Conservation (phyloP, 1,140 invertebrate species). For the Neocloeon triangulifer region DNA sequence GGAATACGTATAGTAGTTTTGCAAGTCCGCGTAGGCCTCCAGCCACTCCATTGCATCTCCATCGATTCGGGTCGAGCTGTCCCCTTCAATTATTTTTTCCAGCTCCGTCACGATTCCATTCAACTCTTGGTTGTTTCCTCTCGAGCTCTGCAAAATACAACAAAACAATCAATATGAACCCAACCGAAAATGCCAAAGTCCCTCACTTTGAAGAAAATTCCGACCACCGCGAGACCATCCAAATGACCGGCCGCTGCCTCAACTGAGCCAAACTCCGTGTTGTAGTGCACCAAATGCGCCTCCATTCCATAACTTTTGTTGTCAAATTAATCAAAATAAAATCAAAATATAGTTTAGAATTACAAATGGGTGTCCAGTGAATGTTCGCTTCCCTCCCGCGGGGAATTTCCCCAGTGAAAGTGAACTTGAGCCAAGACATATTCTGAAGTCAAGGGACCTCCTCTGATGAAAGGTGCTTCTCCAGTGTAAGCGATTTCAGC, state of each 20-base stretch:
- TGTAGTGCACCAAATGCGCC: slow-evolving; percentile 58
- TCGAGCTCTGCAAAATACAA: too few relatives aligned
- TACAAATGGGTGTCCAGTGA: slow-evolving; percentile 19
- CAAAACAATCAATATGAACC: too few relatives aligned
- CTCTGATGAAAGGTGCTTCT: slow-evolving; percentile 30
- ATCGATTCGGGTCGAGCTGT: slow-evolving; percentile 24
- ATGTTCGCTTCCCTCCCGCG: slow-evolving; percentile 15
- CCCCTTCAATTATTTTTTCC: slow-evolving; percentile 25
- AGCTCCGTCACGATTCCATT: slow-evolving; percentile 29
- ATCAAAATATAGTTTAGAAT: neutral
- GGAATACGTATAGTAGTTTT: slow-evolving; percentile 53
- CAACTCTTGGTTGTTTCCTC: slow-evolving; percentile 26
- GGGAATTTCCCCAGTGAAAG: slow-evolving; percentile 22
- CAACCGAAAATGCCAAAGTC: too few relatives aligned
- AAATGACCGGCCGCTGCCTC: slow-evolving; percentile 39
- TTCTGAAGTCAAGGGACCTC: slow-evolving; percentile 39
- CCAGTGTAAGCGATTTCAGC: too few relatives aligned
- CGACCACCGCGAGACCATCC: slow-evolving; percentile 54
- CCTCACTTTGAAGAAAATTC: slow-evolving; percentile 44
- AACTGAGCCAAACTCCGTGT: slow-evolving; percentile 41
- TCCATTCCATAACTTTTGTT: slow-evolving; percentile 40
- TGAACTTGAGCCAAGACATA: slow-evolving; percentile 66
- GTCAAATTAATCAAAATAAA: slow-evolving; percentile 11
- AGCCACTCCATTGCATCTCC: slow-evolving; percentile 32
- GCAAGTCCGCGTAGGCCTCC: slow-evolving; percentile 18